Evolutionary conservation across 2,888 invertebrate species (phyloP), one percentile per base, ranked within the genome.

Genomic region (Torymus texanus): DNA sequence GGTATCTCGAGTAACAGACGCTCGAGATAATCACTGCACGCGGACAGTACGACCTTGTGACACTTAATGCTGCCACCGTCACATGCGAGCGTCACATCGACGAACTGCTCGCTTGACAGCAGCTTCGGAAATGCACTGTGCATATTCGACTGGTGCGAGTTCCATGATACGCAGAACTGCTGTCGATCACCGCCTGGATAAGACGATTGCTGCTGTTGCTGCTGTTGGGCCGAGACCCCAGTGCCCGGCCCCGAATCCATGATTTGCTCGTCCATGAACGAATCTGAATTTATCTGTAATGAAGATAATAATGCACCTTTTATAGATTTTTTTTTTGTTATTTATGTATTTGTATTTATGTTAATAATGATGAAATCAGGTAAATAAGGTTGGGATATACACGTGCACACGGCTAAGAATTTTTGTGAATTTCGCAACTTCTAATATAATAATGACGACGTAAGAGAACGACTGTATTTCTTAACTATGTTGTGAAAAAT

Each of bases 31-130:
- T 95, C 95, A 62, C 95, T 96, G 90, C 96, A 96, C 0, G 96
- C 96, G 0, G 96, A 95, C 80, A 96, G 90, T 24, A 96, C 96
- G 61, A 96, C 93, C 87, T 96, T 96, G 92, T 97, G 97, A 88
- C 97, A 97, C 85, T 96, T 95, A 85, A 95, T 92, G 90, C 95
- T 95, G 66, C 95, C 93, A 0, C 96, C 96, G 90, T 97, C 97
- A 87, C 96, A 96, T 13, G 96, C 96, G 74, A 97, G 91, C 1
- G 97, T 97, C 68, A 96, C 96, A 91, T 97, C 97, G 1, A 96
- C 96, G 89, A 97, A 96, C 89, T 95, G 94, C 88, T 95, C 95
- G 11, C 94, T 94, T 56, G 94, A 93, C 18, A 95, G 92, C 59
- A 95, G 91, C 68, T 94, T 94, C 2, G 95, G 95, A 89, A 95